Conservation (phyloP, 2,113 vertebrate genomes). For the Xiphophorus hellerii region DNA sequence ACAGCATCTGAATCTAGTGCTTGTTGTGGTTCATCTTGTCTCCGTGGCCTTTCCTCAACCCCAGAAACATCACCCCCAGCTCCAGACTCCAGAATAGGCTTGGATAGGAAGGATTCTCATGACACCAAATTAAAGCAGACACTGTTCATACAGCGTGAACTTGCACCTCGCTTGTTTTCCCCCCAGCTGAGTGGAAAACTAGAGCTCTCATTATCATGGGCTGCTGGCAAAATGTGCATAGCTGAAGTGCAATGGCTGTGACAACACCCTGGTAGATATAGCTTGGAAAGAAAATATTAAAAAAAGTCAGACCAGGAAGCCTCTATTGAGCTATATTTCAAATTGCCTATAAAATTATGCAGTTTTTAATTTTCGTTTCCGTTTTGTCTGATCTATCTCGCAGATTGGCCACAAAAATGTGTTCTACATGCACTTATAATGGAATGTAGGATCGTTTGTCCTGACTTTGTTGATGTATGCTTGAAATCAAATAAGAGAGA, state of each 20-base stretch:
- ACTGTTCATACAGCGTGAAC: background rate
- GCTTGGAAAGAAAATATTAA: slow-evolving; percentile 4
- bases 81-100: slow-evolving; percentile 5
- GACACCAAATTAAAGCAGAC: slow-evolving; percentile 30
- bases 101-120: slow-evolving; percentile 1
- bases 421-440: background rate
- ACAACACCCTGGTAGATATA: background rate
- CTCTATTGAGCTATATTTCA: background rate
- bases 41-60: background rate
- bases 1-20: background rate
- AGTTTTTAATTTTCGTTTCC: background rate
- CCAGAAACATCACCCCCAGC: slow-evolving; percentile 14
- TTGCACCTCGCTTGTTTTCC: slow-evolving; percentile 21
- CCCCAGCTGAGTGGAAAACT: slow-evolving; percentile 38
- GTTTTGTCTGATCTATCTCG: background rate
- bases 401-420: background rate
- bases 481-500: too few relatives aligned
- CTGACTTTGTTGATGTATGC: too few relatives aligned
- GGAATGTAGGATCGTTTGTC: too few relatives aligned
- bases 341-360: background rate
- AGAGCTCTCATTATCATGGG: slow-evolving; percentile 43
- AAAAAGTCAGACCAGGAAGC: background rate
- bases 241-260: slow-evolving; percentile 14
- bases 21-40: background rate
- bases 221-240: slow-evolving; percentile 34